Evolutionary conservation across 1,140 invertebrate species (phyloP), one percentile per base, ranked within the genome.

Genomic region (Spodoptera litura): DNA sequence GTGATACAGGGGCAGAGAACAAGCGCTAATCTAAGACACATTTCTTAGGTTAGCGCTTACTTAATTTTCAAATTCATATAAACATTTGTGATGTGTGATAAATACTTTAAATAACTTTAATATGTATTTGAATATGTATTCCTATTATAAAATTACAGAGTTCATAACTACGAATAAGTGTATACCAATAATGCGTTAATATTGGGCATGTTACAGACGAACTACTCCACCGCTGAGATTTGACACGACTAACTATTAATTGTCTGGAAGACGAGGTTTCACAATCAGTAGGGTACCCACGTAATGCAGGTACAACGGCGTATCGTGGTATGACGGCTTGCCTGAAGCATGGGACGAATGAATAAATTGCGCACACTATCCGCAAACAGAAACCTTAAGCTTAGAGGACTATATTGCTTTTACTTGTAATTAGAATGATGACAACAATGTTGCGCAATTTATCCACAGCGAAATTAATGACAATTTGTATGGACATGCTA

Each of bases 91-190:
- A 52, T 51, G 56, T 51, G 38, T 59, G 11, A 52, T 74, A 58
- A 72, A 72, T 72, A 61, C 35, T 59, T 61, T 25, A 61, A 74
- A 74, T 74, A n/a, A 74, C 31, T 61, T 61, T 49, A 13, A 70
- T 31, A 61, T 74, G 56, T 59, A 59, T 6, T 74, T 49, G 20
- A 74, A 59, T 61, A 73, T 70, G 49, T 59, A 51, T 59, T 44
- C 38, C 55, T 74, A 74, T 61, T 61, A 56, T 61, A 74, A 51
- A 59, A 38, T 59, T 51, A 72, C 51, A 74, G 52, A 55, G 35
- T 61, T 38, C 49, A 74, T 52, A 61, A 61, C 55, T 74, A 59
- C 71, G 35, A 74, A 52, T 74, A 49, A 27, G 2, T 74, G 71
- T 74, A 61, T 61, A 27, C 35, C 35, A 74, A 74, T 51, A 49